A percentile compares a stretch with the other conserved stretches of the same genome.
Conservation (phyloP, 1,140 invertebrate genomes). For the Octopus bimaculoides region DNA sequence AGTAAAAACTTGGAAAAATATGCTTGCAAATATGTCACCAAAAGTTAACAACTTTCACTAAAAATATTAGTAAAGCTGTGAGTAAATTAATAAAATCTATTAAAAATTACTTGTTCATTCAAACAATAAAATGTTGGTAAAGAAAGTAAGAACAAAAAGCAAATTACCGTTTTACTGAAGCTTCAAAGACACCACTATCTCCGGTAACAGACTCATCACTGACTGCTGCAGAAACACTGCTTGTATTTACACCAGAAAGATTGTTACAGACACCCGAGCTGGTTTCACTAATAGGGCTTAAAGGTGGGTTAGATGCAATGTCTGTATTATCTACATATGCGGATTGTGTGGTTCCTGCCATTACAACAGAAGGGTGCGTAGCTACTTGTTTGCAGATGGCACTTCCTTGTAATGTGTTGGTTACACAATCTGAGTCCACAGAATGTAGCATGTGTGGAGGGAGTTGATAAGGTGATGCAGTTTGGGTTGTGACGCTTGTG, state of each 20-base stretch:
- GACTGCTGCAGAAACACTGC: conserved; percentile 82
- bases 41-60: too few species aligned
- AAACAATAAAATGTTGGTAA: too few species aligned
- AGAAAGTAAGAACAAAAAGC: too few species aligned
- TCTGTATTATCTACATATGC: conserved; percentile 37
- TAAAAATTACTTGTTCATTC: too few species aligned
- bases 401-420: neutral
- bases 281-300: conserved; percentile 69
- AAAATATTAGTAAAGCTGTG: too few species aligned
- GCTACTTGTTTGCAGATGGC: neutral
- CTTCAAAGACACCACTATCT: conserved; percentile 94
- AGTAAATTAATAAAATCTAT: too few species aligned
- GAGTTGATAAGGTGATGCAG: neutral
- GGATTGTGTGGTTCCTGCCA: neutral
- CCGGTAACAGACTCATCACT: conserved; percentile 95
- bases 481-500: neutral
- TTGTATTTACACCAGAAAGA: conserved; percentile 51
- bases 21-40: too few species aligned
- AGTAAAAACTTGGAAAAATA: too few species aligned
- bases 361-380: too few species aligned
- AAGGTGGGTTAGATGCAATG: conserved; percentile 61
- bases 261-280: conserved; percentile 56
- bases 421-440: neutral
- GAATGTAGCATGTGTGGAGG: neutral
- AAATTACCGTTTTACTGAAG: conserved; percentile 63